Conservation (phyloP, 2,113 vertebrate species). For the Megaleporinus macrocephalus region DNA sequence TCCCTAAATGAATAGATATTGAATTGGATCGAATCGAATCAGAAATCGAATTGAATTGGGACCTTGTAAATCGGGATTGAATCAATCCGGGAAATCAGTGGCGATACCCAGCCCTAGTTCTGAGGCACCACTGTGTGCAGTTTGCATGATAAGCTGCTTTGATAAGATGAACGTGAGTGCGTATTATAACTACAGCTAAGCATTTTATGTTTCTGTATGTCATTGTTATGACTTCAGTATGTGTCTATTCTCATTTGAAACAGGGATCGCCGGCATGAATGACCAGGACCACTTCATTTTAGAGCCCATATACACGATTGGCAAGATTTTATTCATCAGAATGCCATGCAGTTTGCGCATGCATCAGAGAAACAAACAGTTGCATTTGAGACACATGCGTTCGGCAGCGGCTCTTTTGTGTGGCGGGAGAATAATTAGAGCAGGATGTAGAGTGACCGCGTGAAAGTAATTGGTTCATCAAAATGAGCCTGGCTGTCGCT, state of each 20-base stretch:
- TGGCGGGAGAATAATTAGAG: conserved; percentile 35
- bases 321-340: background rate
- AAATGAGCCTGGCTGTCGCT: conserved; percentile 38
- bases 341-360: conserved; percentile 22
- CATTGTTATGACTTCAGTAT: conserved; percentile 2
- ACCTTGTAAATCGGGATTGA: too few relatives aligned
- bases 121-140: background rate
- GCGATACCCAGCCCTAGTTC: too few relatives aligned
- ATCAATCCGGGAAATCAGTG: too few relatives aligned
- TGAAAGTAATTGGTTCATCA: conserved; percentile 53
- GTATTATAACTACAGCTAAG: too few relatives aligned
- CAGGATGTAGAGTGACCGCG: conserved; percentile 46
- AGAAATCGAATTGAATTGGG: too few relatives aligned
- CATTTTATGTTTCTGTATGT: too few relatives aligned
- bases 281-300: conserved; percentile 23
- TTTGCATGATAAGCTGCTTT: too few relatives aligned
- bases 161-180: too few relatives aligned
- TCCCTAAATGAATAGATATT: too few relatives aligned
- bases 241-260: background rate
- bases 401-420: conserved; percentile 29
- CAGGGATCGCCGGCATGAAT: conserved; percentile 15
- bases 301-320: background rate
- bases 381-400: background rate
- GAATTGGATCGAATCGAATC: too few relatives aligned
- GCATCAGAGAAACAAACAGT: conserved; percentile 43